Evolutionary conservation across 2,113 vertebrate genomes (phyloP), one percentile per base, ranked within the genome.

Genomic region (Oenanthe oenanthe): DNA sequence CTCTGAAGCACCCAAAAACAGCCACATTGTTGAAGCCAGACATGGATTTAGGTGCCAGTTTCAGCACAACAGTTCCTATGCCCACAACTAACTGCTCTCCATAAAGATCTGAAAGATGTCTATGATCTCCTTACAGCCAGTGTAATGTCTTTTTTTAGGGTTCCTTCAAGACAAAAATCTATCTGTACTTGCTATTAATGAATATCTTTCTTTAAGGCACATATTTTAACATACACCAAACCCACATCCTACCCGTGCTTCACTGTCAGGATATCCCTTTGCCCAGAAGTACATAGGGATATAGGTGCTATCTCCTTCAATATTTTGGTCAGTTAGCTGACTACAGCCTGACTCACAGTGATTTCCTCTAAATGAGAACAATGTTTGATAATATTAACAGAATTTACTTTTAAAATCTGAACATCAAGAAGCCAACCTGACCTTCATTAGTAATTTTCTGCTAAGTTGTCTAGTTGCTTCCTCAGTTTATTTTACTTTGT

Each of bases 131-230:
- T 65, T 62, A 73, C 22, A 68, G 22, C 2, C 31, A 73, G 3
- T 13, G 6, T 20, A 74, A 58, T 1, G 0, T 26, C 15, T 36
- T 45, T 34, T 50, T 66, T 22, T 6, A n/a, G 9, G 0, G 42
- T 8, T 90, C 38, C 57, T 80, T 70, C 26, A 66, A 32, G 38
- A 56, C 11, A 93, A 77, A 92, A 50, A 80, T 28, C 16, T 61
- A 6, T 20, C 61, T 50, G 14, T 8, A 21, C 3, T 51, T 82
- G 7, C 16, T 53, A 26, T 42, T 57, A 61, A 48, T 8, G 1
- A 88, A 1, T 36, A 45, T 28, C 48, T 61, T 87, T 73, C 58
- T 84, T 65, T 56, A 65, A 90, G 9, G 10, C 51, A 83, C 14
- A 34, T 1, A 25, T 82, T 73, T 89, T 36, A 43, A 50, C 22